Evolutionary conservation across 1,140 invertebrate genomes (phyloP), one percentile per base, ranked within the genome.

Genomic region (Drosophila oshimai): DNA sequence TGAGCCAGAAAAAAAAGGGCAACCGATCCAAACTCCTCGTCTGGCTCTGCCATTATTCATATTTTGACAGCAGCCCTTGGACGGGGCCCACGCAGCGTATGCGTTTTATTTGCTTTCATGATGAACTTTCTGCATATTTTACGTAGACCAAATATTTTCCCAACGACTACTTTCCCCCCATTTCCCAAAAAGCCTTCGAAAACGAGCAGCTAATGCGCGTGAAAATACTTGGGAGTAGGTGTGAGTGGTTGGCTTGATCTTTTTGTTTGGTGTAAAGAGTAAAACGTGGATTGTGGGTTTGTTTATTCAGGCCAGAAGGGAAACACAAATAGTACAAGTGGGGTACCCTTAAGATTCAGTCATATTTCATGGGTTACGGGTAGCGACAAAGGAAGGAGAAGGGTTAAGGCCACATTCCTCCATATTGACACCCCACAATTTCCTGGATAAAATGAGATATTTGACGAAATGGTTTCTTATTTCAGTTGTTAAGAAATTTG

Each of bases 71-170:
- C 47, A 49, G 34, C 61, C 45, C 49, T 34, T 58, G 58, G 58
- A 34, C 33, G 42, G 28, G 61, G 53, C 81, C 75, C 72, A 84
- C 81, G 67, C 60, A 37, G 75, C 72, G 75, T 80, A 86, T 86
- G 81, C 80, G 81, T 80, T 75, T 79, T 86, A 86, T 86, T 87
- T 86, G 81, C 74, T 86, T 86, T 86, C 47, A 86, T 73, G 53
- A 65, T 60, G 72, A 75, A 80, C 83, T 64, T 78, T 61, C 54
- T 62, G 75, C 65, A 84, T 84, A 86, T 86, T 84, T 84, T 54
- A 76, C 75, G 57, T 72, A 36, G 65, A 60, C 62, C 44, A 51
- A 75, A 64, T 68, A 75, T 62, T 71, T 39, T 72, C 20, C 60
- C 31, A 26, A 28, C 13, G 41, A 26, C 58, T 44, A 24, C 29